phyloP scores from a whole-genome alignment of 2,113 vertebrate species.

The Sander lucioperca region DNA sequence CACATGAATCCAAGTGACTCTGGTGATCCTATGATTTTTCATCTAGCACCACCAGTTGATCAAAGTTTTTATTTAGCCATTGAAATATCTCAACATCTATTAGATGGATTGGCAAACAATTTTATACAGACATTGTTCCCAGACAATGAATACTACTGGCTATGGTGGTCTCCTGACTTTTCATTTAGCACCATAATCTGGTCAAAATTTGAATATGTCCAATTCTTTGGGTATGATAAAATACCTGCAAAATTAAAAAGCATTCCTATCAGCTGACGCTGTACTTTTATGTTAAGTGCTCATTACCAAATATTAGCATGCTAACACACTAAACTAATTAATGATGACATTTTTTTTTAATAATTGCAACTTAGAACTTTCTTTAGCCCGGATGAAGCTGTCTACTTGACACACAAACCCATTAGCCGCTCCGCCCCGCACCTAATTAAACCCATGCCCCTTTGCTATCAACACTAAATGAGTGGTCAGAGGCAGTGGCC shows the following conservation, averaged over 20 bases:
- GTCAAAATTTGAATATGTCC: neutral
- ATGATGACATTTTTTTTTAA: neutral
- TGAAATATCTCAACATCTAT: neutral
- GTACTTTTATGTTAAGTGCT: neutral
- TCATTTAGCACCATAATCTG: too few relatives aligned
- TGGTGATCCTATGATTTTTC: neutral
- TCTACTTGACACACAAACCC: constrained; percentile 35
- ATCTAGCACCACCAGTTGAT: neutral
- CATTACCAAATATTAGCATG: neutral
- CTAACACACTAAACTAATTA: neutral
- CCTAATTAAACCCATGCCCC: constrained; percentile 61
- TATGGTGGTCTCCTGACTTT: too few relatives aligned
- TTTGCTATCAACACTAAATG: constrained; percentile 56
- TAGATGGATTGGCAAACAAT: neutral
- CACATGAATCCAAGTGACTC: neutral
- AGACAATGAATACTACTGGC: neutral
- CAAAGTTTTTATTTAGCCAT: neutral
- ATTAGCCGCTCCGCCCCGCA: constrained; percentile 43
- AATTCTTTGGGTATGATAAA: neutral
- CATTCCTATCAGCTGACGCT: neutral
- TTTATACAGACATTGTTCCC: neutral
- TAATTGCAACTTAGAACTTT: neutral
- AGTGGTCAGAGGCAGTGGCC: constrained; percentile 54
- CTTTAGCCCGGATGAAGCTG: constrained; percentile 8
- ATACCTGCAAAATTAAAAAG: neutral